These are phyloP conservation scores for Lepidocyrtoides sp. DNA, from an alignment of 2,888 invertebrate species.

Conservation along the genomic window DNA sequence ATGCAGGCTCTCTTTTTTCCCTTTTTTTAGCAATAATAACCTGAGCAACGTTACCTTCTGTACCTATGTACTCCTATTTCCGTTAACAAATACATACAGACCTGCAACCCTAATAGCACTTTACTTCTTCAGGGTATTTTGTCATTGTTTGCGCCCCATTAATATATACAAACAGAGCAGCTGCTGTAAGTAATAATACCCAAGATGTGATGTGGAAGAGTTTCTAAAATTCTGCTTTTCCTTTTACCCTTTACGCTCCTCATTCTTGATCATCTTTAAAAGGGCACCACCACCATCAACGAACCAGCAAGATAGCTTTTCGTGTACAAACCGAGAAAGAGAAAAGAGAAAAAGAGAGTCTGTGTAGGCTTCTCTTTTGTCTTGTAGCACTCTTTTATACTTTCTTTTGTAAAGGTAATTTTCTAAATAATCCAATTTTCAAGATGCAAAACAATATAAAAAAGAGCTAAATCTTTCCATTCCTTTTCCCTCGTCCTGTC, in stretches of 20 bases:
- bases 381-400: not conserved
- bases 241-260: not conserved
- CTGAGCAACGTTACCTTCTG: too few species aligned
- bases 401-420: constrained; percentile 19
- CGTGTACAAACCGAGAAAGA: not conserved
- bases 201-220: not conserved
- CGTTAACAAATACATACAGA: not conserved
- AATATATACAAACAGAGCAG: not conserved
- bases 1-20: too few species aligned
- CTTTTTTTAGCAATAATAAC: too few species aligned
- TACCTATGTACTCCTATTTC: too few species aligned
- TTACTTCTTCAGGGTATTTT: constrained; percentile 26
- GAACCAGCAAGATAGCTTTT: constrained; percentile 15
- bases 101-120: not conserved
- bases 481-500: not conserved
- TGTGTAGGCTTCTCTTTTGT: not conserved
- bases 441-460: constrained; percentile 27
- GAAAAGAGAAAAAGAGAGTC: not conserved
- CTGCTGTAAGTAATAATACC: not conserved
- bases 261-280: constrained; percentile 24
- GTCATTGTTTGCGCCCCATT: constrained; percentile 27
- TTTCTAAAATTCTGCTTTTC: not conserved
- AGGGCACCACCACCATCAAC: constrained; percentile 1
- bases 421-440: constrained; percentile 43
- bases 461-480: not conserved